These are phyloP conservation scores for Ciconia maguari DNA, from an alignment of 2,113 vertebrate species.

Conservation along the genomic window DNA sequence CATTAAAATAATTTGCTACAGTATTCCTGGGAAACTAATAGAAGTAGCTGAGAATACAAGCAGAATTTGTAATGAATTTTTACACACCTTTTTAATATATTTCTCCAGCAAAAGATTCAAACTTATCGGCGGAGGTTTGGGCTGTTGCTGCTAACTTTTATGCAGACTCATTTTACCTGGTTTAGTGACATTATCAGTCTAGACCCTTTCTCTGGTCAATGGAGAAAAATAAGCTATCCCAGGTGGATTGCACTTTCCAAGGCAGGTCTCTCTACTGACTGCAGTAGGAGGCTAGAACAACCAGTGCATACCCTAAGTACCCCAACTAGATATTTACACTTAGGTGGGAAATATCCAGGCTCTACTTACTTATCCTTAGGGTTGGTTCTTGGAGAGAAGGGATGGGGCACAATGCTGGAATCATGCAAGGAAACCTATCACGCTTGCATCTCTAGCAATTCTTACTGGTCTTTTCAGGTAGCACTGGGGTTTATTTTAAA, in stretches of 20 bases:
- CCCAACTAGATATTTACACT: background rate
- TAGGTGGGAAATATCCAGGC: background rate
- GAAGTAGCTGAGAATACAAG: conserved; percentile 3
- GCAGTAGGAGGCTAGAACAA: background rate
- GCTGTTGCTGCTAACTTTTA: background rate
- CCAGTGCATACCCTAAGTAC: background rate
- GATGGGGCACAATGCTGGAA: background rate
- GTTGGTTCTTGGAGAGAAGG: background rate
- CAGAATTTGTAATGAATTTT: conserved; percentile 37
- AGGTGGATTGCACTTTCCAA: background rate
- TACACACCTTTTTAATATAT: background rate
- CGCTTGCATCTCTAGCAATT: background rate
- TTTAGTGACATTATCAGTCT: background rate
- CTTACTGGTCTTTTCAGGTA: background rate
- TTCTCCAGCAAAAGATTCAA: background rate
- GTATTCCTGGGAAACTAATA: conserved; percentile 45
- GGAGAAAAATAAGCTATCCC: background rate
- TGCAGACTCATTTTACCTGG: background rate
- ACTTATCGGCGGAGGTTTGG: background rate
- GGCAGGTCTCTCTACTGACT: background rate
- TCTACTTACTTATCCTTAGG: background rate
- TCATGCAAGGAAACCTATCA: background rate
- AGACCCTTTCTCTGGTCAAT: background rate
- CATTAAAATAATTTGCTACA: conserved; percentile 54
- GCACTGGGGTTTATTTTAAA: background rate